Conservation (phyloP, 2,797 vertebrate genomes). For the Sphenodon punctatus region DNA sequence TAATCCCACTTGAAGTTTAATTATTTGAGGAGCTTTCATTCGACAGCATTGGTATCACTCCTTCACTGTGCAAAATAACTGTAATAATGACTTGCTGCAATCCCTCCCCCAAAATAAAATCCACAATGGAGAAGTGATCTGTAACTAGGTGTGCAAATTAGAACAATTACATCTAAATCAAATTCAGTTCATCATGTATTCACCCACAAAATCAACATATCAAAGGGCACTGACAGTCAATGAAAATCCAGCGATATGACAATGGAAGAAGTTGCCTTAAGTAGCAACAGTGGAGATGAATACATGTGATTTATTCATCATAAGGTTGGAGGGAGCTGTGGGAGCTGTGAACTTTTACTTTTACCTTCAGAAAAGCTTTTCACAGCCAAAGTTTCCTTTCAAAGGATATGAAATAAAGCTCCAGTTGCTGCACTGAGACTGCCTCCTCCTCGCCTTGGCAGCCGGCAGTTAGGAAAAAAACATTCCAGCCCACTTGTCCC, state of each 20-base stretch:
- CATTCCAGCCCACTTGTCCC: background rate
- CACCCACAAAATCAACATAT: background rate
- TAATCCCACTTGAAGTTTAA: slow-evolving; percentile 24
- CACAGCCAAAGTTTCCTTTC: background rate
- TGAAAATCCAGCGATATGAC: background rate
- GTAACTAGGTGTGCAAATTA: slow-evolving; percentile 26
- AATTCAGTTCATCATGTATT: slow-evolving; percentile 21
- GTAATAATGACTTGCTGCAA: background rate
- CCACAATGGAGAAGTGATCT: background rate
- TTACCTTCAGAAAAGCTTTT: accelerated
- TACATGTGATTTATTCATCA: background rate
- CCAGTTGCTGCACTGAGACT: accelerated
- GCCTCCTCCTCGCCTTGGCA: accelerated
- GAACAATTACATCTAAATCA: slow-evolving; percentile 27
- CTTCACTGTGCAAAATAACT: background rate
- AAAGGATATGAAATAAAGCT: background rate
- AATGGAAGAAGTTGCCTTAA: accelerated
- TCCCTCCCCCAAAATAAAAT: too few species aligned
- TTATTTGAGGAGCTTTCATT: background rate
- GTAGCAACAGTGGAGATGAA: background rate
- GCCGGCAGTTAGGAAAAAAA: background rate
- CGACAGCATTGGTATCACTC: slow-evolving; percentile 5
- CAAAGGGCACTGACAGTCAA: background rate
- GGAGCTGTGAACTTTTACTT: background rate
- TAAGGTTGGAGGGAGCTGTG: background rate